Percentiles rank a stretch among this genome's conserved stretches.
Conservation (phyloP, 2,113 vertebrate species). For the Nanorana parkeri region DNA sequence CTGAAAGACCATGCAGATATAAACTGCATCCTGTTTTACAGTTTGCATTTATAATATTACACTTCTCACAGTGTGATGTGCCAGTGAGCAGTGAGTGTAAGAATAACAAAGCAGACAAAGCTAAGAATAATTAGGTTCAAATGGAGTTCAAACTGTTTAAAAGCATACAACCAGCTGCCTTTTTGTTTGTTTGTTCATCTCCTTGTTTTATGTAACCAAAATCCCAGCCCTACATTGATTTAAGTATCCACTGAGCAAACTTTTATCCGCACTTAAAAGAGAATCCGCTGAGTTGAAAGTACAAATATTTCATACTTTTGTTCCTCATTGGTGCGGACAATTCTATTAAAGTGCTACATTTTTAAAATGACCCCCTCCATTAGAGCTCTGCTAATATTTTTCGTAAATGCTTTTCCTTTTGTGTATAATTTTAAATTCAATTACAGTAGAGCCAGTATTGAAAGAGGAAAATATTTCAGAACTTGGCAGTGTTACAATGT, state of each 20-base stretch:
- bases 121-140: slow-evolving; percentile 57
- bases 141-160: slow-evolving; percentile 57
- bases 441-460: slow-evolving; percentile 45
- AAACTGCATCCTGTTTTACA: slow-evolving; percentile 32
- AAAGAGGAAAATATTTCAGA: slow-evolving; percentile 53
- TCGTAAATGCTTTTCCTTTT: slow-evolving; percentile 47
- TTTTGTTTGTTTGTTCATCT: slow-evolving; percentile 51
- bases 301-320: slow-evolving; percentile 5
- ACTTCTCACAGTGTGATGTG: slow-evolving; percentile 26
- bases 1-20: slow-evolving; percentile 26
- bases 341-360: slow-evolving; percentile 19
- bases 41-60: slow-evolving; percentile 46
- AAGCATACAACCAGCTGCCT: slow-evolving; percentile 54
- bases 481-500: slow-evolving; percentile 13
- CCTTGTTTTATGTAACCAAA: slow-evolving; percentile 49
- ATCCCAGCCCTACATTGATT: slow-evolving; percentile 34
- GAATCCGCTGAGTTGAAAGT: slow-evolving; percentile 19
- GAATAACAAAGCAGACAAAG: slow-evolving; percentile 52
- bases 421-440: slow-evolving; percentile 53
- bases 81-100: slow-evolving; percentile 50
- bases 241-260: slow-evolving; percentile 37
- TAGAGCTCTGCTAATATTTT: slow-evolving; percentile 10
- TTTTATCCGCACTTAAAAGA: slow-evolving; percentile 18
- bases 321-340: slow-evolving; percentile 1
- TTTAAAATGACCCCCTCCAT: slow-evolving; percentile 2